Percentiles rank a stretch among this genome's conserved stretches.
These are phyloP conservation scores for Amphiduros pacificus DNA, from an alignment of 2,888 invertebrate genomes.

Conservation along the genomic window DNA sequence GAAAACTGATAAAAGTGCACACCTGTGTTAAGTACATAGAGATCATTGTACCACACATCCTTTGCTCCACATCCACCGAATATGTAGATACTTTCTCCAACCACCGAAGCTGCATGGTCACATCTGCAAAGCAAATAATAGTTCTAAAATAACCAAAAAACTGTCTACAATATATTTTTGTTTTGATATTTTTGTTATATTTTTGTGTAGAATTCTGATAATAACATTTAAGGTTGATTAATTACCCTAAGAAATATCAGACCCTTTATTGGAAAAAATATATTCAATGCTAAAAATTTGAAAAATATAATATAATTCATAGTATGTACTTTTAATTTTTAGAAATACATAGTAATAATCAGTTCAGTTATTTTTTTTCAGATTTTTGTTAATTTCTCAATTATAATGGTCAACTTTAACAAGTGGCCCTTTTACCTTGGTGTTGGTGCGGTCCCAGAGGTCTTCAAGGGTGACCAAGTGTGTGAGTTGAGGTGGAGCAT, in stretches of 20 bases:
- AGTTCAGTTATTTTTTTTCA: no score
- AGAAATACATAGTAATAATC: no score
- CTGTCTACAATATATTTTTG: background rate
- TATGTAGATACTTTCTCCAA: background rate
- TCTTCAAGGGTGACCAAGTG: background rate
- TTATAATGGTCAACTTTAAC: no score
- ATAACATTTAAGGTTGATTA: no score
- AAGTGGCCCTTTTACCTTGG: no score
- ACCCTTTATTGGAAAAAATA: background rate
- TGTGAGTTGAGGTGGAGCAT: slow-evolving; percentile 4
- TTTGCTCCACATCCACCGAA: slow-evolving; percentile 6
- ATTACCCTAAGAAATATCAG: background rate
- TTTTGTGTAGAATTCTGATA: no score
- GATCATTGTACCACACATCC: slow-evolving; percentile 7
- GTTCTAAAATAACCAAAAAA: background rate
- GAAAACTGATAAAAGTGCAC: no score
- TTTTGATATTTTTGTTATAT: background rate
- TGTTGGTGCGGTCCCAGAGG: background rate
- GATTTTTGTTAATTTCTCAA: no score
- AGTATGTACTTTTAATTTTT: no score
- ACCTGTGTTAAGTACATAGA: background rate
- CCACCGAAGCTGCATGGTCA: slow-evolving; percentile 5
- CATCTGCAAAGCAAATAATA: background rate
- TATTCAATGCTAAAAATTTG: no score
- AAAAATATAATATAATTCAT: no score